These are phyloP conservation scores for cattle (Bos taurus) DNA, from an alignment of 2,113 vertebrate genomes.

Conservation along the genomic window ARS-UCD2.0 NC_037331.1:109349001-109349500, in stretches of 20 bases:
- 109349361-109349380: neutral
- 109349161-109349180: neutral
- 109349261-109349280: neutral
- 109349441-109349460: neutral
- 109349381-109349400: neutral
- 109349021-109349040: neutral
- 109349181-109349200: neutral
- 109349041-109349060: neutral
- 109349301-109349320: fast-evolving
- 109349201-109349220: neutral
- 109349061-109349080: too few relatives aligned
- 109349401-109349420: neutral
- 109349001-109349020: neutral
- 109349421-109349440: neutral
- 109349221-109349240: neutral
- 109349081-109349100: fast-evolving
- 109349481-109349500: neutral
- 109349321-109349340: neutral
- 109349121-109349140: neutral
- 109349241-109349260: neutral
- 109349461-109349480: neutral
- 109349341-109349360: neutral
- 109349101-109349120: neutral
- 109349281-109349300: neutral
- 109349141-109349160: neutral